Base-by-base conservation (phyloP, 2,113 vertebrate species). In the Acinonyx jubatus region DNA sequence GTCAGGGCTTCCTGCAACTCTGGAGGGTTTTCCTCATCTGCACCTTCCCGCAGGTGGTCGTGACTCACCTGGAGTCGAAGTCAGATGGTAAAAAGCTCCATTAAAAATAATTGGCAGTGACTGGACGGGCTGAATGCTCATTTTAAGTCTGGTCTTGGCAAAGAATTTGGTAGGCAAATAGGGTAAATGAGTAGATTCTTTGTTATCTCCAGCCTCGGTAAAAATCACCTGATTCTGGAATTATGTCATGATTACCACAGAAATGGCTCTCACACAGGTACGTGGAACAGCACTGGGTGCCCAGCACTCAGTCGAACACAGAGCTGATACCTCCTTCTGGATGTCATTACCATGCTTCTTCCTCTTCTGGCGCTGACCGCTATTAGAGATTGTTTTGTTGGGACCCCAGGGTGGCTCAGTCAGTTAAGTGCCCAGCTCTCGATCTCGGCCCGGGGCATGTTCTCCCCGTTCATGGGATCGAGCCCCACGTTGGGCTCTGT, bases 281-380 rank as follows among this genome's bases (percentile, higher is more conserved):
- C 48, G 11, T 0, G 0, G 7, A 19, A 29, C 7, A 25, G 33
- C 0, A 1, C 7, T 4, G 7, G 11, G n/a, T 0, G 33, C 23
- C 27, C 7, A 66, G 7, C 23, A 33, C 31, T 27, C 55, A 85
- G 69, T 4, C 23, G 6, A 18, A 38, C 19, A 10, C 81, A 61
- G 36, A 63, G 25, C 19, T 19, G 41, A 48, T 4, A 15, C 7
- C 18, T 89, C 73, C 12, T 69, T 18, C 10, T 76, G 0, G 27
- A 61, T 4, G 13, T 11, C 25, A 25, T 69, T 48, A 87, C 19
- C 6, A 9, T 29, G 14, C 38, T 88, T 31, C 31, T 84, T 83
- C 87, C n/a, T 27, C 55, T 74, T 63, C 57, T 68, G 45, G 31
- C 4, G n/a, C 16, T 9, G 33, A 48, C 19, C 7, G 38, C 33